Evolutionary conservation across 2,888 invertebrate species (phyloP).

Genomic region (Plemyria rubiginata): DNA sequence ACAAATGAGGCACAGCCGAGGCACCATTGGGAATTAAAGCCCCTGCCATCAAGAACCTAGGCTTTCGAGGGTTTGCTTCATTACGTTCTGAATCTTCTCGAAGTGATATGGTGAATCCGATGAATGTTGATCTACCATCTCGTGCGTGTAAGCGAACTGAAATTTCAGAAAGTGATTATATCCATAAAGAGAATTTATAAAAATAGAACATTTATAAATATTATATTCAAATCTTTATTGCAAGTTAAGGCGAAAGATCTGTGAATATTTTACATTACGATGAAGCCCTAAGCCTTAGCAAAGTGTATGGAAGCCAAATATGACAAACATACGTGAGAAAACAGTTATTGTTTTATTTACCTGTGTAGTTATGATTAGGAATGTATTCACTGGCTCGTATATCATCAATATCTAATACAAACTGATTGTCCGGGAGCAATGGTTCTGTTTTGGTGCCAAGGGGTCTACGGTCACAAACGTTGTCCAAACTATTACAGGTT

Average conservation of each 20-base stretch:
- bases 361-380: conserved; percentile 51
- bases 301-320: too few species aligned
- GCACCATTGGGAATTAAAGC: conserved; percentile 50
- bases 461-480: conserved; percentile 65
- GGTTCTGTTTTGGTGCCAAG: conserved; percentile 64
- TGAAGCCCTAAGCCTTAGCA: too few species aligned
- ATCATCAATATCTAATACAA: conserved; percentile 64
- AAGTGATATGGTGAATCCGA: conserved; percentile 72
- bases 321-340: too few species aligned
- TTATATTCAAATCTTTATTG: not conserved
- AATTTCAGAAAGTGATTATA: conserved; percentile 31
- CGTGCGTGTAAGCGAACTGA: conserved; percentile 65
- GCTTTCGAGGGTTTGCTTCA: conserved; percentile 63
- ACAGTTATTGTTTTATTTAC: conserved; percentile 31
- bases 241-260: not conserved
- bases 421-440: conserved; percentile 70
- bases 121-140: conserved; percentile 62
- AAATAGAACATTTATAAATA: too few species aligned
- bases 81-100: conserved; percentile 61
- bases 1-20: conserved; percentile 48
- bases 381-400: conserved; percentile 62
- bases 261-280: too few species aligned
- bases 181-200: too few species aligned
- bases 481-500: conserved; percentile 45
- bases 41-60: conserved; percentile 59